A percentile compares a stretch with the other conserved stretches of the same genome.
These are phyloP conservation scores for Scaptomyza tumidula DNA, from an alignment of 2,888 invertebrate genomes.

Conservation along the genomic window DNA sequence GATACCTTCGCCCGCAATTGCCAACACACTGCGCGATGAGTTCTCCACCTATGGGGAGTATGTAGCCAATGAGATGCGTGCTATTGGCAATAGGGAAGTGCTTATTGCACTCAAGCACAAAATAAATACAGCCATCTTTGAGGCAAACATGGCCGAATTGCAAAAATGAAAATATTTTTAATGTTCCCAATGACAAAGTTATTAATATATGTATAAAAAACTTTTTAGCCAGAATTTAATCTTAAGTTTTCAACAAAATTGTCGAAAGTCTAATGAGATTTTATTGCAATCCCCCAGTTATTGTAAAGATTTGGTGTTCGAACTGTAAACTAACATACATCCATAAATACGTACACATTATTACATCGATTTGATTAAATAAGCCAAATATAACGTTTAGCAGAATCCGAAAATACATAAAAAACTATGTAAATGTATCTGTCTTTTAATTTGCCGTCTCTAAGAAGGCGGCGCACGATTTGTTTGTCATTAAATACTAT, in stretches of 20 bases:
- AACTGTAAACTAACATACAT: conserved; percentile 55
- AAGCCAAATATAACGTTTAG: conserved; percentile 74
- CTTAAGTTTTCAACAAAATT: conserved; percentile 48
- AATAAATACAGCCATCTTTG: conserved; percentile 87
- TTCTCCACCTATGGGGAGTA: conserved; percentile 87
- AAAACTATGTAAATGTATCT: conserved; percentile 3
- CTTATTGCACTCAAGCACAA: conserved; percentile 87
- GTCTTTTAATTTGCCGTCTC: conserved; percentile 1
- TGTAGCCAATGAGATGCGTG: conserved; percentile 87
- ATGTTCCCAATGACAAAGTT: conserved; percentile 12
- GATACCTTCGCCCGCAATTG: conserved; percentile 41
- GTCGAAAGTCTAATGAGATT: conserved; percentile 16
- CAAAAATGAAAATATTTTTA: conserved; percentile 70
- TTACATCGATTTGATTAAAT: conserved; percentile 58
- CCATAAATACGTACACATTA: conserved; percentile 39
- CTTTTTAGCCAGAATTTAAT: conserved; percentile 63
- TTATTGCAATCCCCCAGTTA: conserved; percentile 26
- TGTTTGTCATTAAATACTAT: background rate
- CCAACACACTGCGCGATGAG: conserved; percentile 84
- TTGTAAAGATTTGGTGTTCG: conserved; percentile 45
- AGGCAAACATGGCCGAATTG: conserved; percentile 87
- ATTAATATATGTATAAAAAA: conserved; percentile 21
- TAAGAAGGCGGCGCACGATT: conserved; percentile 9
- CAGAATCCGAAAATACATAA: conserved; percentile 39
- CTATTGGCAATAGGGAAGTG: conserved; percentile 86